phyloP scores from a whole-genome alignment of 2,888 invertebrate genomes.

The Phasia obesa region DNA sequence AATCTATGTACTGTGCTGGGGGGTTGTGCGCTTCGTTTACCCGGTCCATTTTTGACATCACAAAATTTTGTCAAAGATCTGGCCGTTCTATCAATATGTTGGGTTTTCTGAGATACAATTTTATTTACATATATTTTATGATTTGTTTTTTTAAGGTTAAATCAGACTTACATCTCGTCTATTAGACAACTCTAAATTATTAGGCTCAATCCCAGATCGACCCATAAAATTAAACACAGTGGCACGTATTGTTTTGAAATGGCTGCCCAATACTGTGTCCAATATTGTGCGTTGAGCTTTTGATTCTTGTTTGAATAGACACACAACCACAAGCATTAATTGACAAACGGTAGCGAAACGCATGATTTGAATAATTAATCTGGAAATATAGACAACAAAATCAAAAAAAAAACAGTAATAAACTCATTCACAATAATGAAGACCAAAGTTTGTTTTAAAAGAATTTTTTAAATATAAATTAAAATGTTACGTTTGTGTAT shows the following conservation, averaged over 20 bases:
- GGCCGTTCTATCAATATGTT: slow-evolving; percentile 75
- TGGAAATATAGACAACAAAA: slow-evolving; percentile 30
- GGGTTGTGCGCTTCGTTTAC: slow-evolving; percentile 79
- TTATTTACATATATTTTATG: background rate
- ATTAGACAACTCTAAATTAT: slow-evolving; percentile 75
- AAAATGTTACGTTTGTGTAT: too few species aligned
- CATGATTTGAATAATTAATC: slow-evolving; percentile 47
- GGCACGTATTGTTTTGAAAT: slow-evolving; percentile 76
- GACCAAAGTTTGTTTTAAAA: slow-evolving; percentile 11
- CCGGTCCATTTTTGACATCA: slow-evolving; percentile 79
- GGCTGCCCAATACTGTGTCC: slow-evolving; percentile 74
- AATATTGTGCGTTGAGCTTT: slow-evolving; percentile 77
- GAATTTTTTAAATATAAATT: background rate
- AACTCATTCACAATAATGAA: slow-evolving; percentile 18
- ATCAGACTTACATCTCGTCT: slow-evolving; percentile 76
- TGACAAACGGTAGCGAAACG: slow-evolving; percentile 13
- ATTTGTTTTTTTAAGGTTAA: background rate
- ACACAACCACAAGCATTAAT: slow-evolving; percentile 20
- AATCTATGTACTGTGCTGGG: slow-evolving; percentile 85
- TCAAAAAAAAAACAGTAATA: slow-evolving; percentile 18
- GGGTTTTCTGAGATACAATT: slow-evolving; percentile 78
- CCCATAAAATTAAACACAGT: slow-evolving; percentile 77
- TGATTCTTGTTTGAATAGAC: slow-evolving; percentile 54
- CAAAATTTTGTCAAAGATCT: slow-evolving; percentile 78
- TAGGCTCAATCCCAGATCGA: slow-evolving; percentile 77